Percentiles rank a stretch among this genome's conserved stretches.
phyloP scores from a whole-genome alignment of 2,113 vertebrate species.

The Speoplatyrhinus poulsoni region DNA sequence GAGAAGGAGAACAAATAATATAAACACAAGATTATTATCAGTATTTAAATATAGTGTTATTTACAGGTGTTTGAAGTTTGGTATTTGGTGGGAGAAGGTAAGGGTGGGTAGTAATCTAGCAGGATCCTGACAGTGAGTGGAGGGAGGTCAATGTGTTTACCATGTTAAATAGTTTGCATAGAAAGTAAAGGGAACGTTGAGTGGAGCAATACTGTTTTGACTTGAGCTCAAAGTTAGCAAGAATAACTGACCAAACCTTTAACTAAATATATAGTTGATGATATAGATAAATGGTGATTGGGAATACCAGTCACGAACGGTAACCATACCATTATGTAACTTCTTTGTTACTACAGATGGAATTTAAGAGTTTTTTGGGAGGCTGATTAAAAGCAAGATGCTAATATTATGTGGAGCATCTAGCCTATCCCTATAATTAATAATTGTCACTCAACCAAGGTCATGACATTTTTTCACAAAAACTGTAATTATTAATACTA shows the following conservation, averaged over 20 bases:
- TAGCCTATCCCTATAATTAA: conserved; percentile 4
- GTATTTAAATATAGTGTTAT: conserved; percentile 84
- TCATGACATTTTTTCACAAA: too few relatives aligned
- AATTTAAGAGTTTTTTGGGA: background rate
- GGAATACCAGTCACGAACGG: too few relatives aligned
- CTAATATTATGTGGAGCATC: conserved; percentile 25
- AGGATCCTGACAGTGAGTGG: conserved; percentile 63
- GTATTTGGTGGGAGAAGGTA: conserved; percentile 64
- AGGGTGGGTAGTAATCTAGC: conserved; percentile 25
- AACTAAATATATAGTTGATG: too few relatives aligned
- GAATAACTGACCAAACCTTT: too few relatives aligned
- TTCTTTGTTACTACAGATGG: conserved; percentile 19
- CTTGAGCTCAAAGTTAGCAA: too few relatives aligned
- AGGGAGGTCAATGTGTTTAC: conserved; percentile 61
- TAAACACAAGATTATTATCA: conserved; percentile 74
- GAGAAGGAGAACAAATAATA: conserved; percentile 29
- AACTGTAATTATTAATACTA: too few relatives aligned
- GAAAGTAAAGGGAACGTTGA: conserved; percentile 72
- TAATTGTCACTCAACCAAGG: background rate
- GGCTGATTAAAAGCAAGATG: conserved; percentile 2
- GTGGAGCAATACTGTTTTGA: background rate
- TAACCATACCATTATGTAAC: too few relatives aligned
- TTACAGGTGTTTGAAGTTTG: conserved; percentile 85
- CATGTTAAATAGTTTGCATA: conserved; percentile 77
- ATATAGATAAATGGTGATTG: too few relatives aligned